Base-by-base conservation (phyloP, 2,888 invertebrate genomes). In the Yponomeuta sedellus region DNA sequence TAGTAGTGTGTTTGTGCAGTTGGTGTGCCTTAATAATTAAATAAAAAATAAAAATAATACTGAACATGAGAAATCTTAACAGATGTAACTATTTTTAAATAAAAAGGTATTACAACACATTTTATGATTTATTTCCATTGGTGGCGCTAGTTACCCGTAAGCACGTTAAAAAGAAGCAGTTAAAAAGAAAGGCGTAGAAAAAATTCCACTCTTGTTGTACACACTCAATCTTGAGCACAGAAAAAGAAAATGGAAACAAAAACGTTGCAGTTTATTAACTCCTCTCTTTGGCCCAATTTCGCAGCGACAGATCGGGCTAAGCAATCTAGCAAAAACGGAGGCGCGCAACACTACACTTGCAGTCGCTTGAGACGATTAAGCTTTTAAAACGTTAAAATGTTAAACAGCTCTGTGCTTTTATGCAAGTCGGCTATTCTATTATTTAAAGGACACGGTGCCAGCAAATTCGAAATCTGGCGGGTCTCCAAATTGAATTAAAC, bases 401-500 rank as follows among this genome's bases (percentile, higher is more conserved):
- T 74, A 78, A 80, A 76, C 71, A 72, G 73, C 73, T 75, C 78
- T 76, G 78, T 66, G 59, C 59, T 63, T 62, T 67, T 64, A 65
- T 63, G 66, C 75, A 76, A 79, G 76, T 78, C 76, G 73, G 79
- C 81, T 82, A 78, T 85, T 86, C 80, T 86, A 84, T 86, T 86
- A 86, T 86, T 87, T 86, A 85, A 82, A 80, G 82, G 84, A 85
- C 83, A 82, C 75, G 81, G 77, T 76, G 80, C 80, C 80, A 83
- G 84, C 85, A 81, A 85, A 86, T 86, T 84, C 81, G 76, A 80
- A 85, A 85, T 85, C 86, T 89, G 88, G 88, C 88, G 73, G 74
- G 70, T 72, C 71, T 84, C 88, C 88, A 88, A 88, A 89, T 88
- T 86, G 88, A 89, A 87, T 89, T 85, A 86, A 88, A 86, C 82